Evolutionary conservation across 2,797 vertebrate species (phyloP).

Genomic region (Numenius phaeopus): DNA sequence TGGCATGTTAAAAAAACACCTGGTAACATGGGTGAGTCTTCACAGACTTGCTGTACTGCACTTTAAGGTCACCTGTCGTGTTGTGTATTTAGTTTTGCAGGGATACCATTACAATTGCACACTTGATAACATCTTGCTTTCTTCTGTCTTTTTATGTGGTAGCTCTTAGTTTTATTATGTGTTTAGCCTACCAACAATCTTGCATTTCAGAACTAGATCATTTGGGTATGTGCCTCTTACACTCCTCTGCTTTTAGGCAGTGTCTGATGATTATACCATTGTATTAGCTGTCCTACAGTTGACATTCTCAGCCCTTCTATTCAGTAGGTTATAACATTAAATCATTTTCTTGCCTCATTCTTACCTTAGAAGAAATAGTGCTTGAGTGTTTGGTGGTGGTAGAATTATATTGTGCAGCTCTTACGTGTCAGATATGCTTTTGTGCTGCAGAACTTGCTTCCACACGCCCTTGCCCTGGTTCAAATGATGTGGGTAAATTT

Average conservation of each 20-base stretch:
- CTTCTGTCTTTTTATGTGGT: not conserved
- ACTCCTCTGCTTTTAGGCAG: not conserved
- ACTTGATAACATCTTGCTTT: not conserved
- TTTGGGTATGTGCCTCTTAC: not conserved
- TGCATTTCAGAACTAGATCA: not conserved
- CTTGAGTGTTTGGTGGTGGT: not conserved
- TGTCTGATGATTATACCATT: not conserved
- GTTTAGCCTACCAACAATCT: not conserved
- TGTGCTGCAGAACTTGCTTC: not conserved
- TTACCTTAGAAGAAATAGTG: not conserved
- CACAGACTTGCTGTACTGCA: not conserved
- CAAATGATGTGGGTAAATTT: not conserved
- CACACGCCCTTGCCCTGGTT: not conserved
- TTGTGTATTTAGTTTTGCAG: not conserved
- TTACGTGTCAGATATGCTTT: not conserved
- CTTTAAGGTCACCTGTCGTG: accelerated
- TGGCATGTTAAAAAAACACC: not conserved
- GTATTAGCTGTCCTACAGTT: not conserved
- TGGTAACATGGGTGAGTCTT: accelerated
- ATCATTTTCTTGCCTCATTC: not conserved
- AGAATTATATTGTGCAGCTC: not conserved
- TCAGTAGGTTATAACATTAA: not conserved
- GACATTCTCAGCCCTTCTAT: not conserved
- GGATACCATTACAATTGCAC: not conserved
- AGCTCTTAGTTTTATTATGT: not conserved